Conservation (phyloP, 2,797 vertebrate species). For the Pyrocephalus nanus region DNA sequence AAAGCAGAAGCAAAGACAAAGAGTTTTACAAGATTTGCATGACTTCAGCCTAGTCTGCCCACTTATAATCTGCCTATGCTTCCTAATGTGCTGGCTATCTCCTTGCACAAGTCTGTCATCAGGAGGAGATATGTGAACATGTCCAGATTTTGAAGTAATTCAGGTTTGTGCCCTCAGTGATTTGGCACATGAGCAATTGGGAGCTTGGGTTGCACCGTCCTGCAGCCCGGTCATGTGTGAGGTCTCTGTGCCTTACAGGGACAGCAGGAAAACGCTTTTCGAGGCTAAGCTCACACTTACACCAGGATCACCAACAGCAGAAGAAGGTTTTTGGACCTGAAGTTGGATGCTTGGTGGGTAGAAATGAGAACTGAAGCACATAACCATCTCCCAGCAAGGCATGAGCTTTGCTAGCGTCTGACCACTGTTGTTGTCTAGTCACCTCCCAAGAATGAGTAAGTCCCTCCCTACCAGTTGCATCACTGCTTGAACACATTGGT, state of each 20-base stretch:
- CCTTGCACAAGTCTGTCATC: neutral
- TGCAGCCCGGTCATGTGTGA: accelerated
- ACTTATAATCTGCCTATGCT: neutral
- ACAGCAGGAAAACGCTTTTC: neutral
- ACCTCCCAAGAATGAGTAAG: neutral
- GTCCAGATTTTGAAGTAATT: neutral
- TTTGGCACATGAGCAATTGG: neutral
- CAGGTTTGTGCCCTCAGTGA: neutral
- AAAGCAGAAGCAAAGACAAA: neutral
- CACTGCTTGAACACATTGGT: neutral
- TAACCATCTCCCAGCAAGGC: neutral
- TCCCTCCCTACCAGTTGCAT: neutral
- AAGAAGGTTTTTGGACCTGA: neutral
- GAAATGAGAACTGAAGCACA: neutral
- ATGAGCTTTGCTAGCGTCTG: neutral
- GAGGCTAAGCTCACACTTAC: neutral
- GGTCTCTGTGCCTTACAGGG: neutral
- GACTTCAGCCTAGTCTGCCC: neutral
- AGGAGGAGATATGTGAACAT: neutral
- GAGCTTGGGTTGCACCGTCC: neutral
- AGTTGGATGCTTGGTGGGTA: neutral
- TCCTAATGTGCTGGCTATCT: neutral
- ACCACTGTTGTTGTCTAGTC: neutral
- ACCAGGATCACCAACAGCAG: neutral
- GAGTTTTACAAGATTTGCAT: neutral